These are phyloP conservation scores for Chionoecetes opilio DNA, from an alignment of 1,140 invertebrate genomes.

Conservation along the genomic window DNA sequence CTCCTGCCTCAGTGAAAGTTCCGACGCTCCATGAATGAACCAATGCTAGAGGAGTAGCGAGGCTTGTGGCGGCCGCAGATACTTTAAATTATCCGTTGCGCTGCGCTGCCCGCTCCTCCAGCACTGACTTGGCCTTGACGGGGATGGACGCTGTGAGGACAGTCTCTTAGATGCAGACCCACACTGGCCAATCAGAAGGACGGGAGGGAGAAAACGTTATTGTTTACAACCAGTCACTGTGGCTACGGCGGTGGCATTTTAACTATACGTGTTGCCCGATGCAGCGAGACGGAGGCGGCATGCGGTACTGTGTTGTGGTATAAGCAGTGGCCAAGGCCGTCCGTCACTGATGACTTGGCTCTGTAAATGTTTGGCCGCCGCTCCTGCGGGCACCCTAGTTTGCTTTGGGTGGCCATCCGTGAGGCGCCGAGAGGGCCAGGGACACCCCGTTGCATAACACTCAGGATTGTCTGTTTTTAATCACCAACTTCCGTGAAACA, in stretches of 20 bases:
- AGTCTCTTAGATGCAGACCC: background rate
- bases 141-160: background rate
- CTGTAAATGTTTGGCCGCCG: background rate
- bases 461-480: background rate
- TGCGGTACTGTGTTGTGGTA: background rate
- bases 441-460: background rate
- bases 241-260: background rate
- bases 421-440: background rate
- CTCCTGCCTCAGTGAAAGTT: background rate
- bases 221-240: background rate
- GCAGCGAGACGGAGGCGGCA: background rate
- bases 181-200: background rate
- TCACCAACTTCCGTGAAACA: background rate
- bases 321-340: background rate
- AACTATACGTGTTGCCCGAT: background rate
- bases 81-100: background rate
- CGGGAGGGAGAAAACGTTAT: background rate
- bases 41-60: background rate
- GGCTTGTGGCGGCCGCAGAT: background rate
- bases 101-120: background rate
- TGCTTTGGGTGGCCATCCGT: conserved; percentile 3
- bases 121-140: background rate
- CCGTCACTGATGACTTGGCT: background rate
- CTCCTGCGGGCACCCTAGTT: background rate
- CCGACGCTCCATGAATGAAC: conserved; percentile 25